phyloP scores from a whole-genome alignment of 1,140 invertebrate genomes.

The Drosophila asahinai region DNA sequence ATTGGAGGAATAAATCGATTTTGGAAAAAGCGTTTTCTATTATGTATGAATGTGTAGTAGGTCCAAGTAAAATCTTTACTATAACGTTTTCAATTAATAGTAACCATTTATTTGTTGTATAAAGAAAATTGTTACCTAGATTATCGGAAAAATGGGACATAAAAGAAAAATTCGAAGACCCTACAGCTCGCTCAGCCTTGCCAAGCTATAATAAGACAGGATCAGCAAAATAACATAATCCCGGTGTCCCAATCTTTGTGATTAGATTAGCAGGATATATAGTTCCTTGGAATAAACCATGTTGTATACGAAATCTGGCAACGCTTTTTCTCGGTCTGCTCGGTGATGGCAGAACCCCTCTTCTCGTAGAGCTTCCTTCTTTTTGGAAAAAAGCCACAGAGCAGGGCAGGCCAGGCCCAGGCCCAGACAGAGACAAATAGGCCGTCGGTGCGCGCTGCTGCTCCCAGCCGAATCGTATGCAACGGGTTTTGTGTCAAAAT shows the following conservation, averaged over 20 bases:
- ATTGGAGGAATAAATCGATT: neutral
- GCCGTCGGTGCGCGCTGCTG: slow-evolving; percentile 5
- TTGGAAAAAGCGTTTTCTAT: slow-evolving; percentile 7
- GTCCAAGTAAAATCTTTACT: neutral
- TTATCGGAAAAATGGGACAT: neutral
- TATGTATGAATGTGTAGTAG: neutral
- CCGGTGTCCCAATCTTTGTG: too few species aligned
- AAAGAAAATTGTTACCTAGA: neutral
- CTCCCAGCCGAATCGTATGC: slow-evolving; percentile 68
- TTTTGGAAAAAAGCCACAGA: neutral
- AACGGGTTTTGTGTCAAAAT: slow-evolving; percentile 80
- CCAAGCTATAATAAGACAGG: neutral
- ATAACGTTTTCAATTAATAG: neutral
- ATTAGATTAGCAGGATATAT: neutral
- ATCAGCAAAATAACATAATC: too few species aligned
- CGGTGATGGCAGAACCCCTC: neutral
- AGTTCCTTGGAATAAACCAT: slow-evolving; percentile 13
- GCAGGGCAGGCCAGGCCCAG: slow-evolving; percentile 8
- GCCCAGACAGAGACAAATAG: slow-evolving; percentile 17
- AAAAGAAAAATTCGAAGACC: neutral
- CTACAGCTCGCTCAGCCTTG: neutral
- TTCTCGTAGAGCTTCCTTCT: neutral
- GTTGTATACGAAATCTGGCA: slow-evolving; percentile 72
- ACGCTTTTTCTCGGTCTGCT: slow-evolving; percentile 54
- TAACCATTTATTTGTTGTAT: neutral